A percentile compares a stretch with the other conserved stretches of the same genome.
These are phyloP conservation scores for Thunnus albacares DNA, from an alignment of 2,797 vertebrate species.

Conservation along the genomic window DNA sequence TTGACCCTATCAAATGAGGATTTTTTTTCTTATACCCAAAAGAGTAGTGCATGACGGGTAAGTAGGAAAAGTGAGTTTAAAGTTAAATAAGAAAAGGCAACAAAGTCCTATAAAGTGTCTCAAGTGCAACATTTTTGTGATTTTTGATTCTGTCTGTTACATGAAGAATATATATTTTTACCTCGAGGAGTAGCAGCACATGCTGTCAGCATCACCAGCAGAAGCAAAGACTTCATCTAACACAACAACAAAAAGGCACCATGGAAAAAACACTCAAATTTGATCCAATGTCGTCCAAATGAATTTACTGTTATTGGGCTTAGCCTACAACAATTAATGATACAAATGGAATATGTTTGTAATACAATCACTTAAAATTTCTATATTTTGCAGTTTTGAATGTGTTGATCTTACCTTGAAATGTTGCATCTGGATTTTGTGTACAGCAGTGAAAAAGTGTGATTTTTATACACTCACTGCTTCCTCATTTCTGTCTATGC, in stretches of 20 bases:
- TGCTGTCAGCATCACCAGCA: conserved; percentile 44
- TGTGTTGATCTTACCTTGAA: conserved; percentile 49
- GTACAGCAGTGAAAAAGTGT: background rate
- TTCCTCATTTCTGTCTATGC: conserved; percentile 25
- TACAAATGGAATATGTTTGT: too few relatives aligned
- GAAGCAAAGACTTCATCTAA: conserved; percentile 65
- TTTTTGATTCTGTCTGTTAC: background rate
- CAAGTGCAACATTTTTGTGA: too few relatives aligned
- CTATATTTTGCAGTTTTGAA: background rate
- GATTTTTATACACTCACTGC: background rate
- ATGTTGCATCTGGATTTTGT: background rate
- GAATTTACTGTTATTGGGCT: background rate
- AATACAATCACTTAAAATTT: background rate
- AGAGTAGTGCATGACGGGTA: background rate
- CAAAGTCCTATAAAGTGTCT: background rate
- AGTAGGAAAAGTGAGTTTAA: background rate
- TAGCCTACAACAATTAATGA: background rate
- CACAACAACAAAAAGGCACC: conserved; percentile 8
- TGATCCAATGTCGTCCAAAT: background rate
- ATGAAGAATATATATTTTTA: conserved; percentile 26
- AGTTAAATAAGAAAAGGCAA: background rate
- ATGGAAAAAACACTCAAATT: background rate
- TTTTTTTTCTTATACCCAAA: background rate
- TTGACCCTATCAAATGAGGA: background rate
- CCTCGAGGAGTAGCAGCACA: conserved; percentile 60